Base-by-base conservation (phyloP, 2,888 invertebrate genomes). In the Torymus auratus region DNA sequence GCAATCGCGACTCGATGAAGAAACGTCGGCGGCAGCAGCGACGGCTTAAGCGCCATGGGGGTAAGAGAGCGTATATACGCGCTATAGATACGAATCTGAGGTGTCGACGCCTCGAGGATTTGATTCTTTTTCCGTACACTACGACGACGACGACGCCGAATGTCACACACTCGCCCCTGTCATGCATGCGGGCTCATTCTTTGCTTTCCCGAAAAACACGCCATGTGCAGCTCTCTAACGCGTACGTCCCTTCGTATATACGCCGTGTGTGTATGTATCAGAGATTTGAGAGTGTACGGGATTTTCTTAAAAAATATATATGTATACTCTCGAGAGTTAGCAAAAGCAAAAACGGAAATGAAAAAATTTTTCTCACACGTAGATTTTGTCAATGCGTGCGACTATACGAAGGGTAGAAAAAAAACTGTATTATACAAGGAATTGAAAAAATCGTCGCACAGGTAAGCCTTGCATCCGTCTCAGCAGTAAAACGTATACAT, bases 61-160 rank as follows among this genome's bases (percentile, higher is more conserved):
- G 72, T 68, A 68, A 73, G 50, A 78, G 82, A 3, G 28, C 3
- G 28, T 28, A 28, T 28, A 28, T 28, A 28, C 7, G 7, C 7
- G 7, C 20, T 28, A 28, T 78, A 84, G 86, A 87, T 87, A 83
- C 79, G 83, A 80, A 87, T 88, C 87, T 84, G 79, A 85, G 84
- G 83, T 86, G 86, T 87, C 86, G 85, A 85, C 84, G 68, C 68
- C 67, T 81, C 77, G 53, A 52, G 56, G 41, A 55, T 52, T 74
- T 69, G 52, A 58, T 64, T 73, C 65, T 65, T 52, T 53, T 56
- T 65, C 62, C 14, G 28, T 23, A 28, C 23, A 12, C 11, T 0
- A 60, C 23, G n/a, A 13, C 11, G 1, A 60, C 23, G n/a, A 13
- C 7, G 2, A 17, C 61, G 23, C 41, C n/a, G n/a, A 61, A 61